Evolutionary conservation across 2,888 invertebrate species (phyloP), one percentile per base, ranked within the genome.

Genomic region (Drosophila stalkeri): DNA sequence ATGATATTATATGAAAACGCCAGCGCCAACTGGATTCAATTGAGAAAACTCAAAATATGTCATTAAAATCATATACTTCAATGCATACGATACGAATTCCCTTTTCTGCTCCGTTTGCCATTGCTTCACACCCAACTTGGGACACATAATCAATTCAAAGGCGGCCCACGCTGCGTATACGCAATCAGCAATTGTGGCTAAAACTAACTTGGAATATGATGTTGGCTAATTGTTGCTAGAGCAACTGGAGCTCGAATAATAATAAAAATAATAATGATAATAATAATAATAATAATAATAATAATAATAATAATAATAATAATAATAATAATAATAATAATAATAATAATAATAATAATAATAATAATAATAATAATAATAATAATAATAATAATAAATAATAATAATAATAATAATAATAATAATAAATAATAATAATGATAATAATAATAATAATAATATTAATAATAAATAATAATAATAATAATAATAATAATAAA

Each of bases 31-130:
- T 57, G 2, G 39, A 49, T 18, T 16, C 37, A 20, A 14, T 37
- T 14, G 27, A 47, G 47, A 3, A 3, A 31, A n/a, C 2, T 46
- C n/a, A 12, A 1, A 12, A 1, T 18, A 44, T 68, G 59, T 82
- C 75, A 81, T 83, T 82, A 82, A 82, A 76, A 66, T 76, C 65
- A 59, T 63, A 66, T 72, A 69, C 71, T 69, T 31, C 46, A 69
- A 4, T 69, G 75, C 52, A 35, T 27, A 27, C 62, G 56, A 51
- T 41, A 62, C 39, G 23, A 49, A 12, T 56, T 57, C 39, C 65
- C 65, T 75, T 76, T 80, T 54, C 61, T 69, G 65, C 66, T 60
- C 54, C 52, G 33, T n/a, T 33, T 31, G 31, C 8, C 49, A 76
- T 78, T 69, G 54, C 69, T 78, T 70, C 64, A 62, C 71, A 71